Evolutionary conservation across 2,888 invertebrate species (phyloP).

Genomic region (Drosophila pseudotalamancana): DNA sequence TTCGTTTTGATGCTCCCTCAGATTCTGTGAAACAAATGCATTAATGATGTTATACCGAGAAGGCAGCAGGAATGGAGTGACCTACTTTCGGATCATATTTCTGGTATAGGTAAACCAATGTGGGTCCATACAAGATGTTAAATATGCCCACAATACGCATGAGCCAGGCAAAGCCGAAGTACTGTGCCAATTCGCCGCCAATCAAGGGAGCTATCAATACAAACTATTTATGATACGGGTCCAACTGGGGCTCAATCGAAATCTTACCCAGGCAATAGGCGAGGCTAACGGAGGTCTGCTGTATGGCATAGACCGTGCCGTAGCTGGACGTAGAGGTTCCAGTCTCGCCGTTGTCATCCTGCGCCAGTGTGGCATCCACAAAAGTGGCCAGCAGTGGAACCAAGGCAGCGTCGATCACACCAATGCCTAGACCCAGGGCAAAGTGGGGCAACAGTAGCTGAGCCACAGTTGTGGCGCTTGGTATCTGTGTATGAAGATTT

Average conservation of each 20-base stretch:
- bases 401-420: slow-evolving; percentile 91
- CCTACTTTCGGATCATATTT: slow-evolving; percentile 82
- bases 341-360: slow-evolving; percentile 63
- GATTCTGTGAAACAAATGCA: slow-evolving; percentile 44
- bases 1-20: slow-evolving; percentile 80
- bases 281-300: slow-evolving; percentile 92
- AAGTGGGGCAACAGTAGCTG: slow-evolving; percentile 91
- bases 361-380: slow-evolving; percentile 86
- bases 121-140: slow-evolving; percentile 89
- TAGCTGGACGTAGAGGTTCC: slow-evolving; percentile 86
- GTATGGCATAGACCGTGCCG: slow-evolving; percentile 92
- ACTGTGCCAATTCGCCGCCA: slow-evolving; percentile 89
- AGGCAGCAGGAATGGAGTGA: no score
- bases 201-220: slow-evolving; percentile 88
- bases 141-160: slow-evolving; percentile 89
- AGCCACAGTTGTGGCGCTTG: slow-evolving; percentile 87
- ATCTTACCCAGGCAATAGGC: slow-evolving; percentile 90
- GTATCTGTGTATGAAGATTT: slow-evolving; percentile 85
- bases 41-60: background rate
- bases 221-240: background rate
- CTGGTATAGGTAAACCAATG: slow-evolving; percentile 85
- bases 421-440: slow-evolving; percentile 91
- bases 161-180: slow-evolving; percentile 90
- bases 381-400: slow-evolving; percentile 91
- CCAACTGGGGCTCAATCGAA: no score